Evolutionary conservation across 2,888 invertebrate species (phyloP).

Genomic region (Meteorus colon): DNA sequence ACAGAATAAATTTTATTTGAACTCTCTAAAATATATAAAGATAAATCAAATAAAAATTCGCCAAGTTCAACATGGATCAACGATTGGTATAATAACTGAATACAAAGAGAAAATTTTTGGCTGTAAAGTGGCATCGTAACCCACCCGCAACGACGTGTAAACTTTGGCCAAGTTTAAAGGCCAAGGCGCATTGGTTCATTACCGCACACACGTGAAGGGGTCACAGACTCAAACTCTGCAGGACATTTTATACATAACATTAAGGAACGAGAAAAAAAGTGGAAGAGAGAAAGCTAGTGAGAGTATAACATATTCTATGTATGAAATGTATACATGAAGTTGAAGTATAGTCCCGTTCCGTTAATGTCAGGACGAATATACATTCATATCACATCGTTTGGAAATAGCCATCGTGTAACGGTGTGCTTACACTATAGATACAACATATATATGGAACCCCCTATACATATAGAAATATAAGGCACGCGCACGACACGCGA

Average conservation of each 20-base stretch:
- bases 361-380: conserved; percentile 21
- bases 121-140: no score
- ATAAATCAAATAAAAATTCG: no score
- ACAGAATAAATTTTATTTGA: no score
- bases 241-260: neutral
- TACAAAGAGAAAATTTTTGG: no score
- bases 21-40: no score
- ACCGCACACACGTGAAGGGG: neutral
- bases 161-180: conserved; percentile 15
- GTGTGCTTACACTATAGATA: conserved; percentile 15
- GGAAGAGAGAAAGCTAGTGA: neutral
- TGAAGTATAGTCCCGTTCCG: conserved; percentile 12
- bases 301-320: neutral
- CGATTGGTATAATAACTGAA: no score
- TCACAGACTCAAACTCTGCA: conserved; percentile 15
- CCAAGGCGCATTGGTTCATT: neutral
- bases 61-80: no score
- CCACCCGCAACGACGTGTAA: neutral
- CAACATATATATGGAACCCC: conserved; percentile 23
- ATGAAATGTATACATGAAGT: neutral
- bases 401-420: neutral
- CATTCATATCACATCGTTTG: conserved; percentile 24
- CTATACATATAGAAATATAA: conserved; percentile 25
- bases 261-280: neutral
- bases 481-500: conserved; percentile 61